phyloP scores from a whole-genome alignment of 2,888 invertebrate species.

The Coenonympha glycerion region DNA sequence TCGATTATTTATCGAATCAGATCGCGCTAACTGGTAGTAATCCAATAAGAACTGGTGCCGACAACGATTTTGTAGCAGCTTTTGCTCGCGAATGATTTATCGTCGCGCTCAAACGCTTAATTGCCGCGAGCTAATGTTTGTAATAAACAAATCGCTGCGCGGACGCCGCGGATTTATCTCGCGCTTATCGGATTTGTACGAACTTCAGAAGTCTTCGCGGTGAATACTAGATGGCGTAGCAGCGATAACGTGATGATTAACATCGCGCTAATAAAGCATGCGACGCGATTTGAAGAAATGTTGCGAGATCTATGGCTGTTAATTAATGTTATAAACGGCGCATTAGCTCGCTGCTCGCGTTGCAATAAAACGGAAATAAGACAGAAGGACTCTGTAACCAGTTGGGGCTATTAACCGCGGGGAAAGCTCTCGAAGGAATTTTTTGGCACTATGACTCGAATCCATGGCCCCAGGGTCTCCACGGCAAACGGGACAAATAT shows the following conservation, averaged over 20 bases:
- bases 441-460: too few species aligned
- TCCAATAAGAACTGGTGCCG: conserved; percentile 29
- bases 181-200: conserved; percentile 2
- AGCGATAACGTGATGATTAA: not conserved
- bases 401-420: too few species aligned
- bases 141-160: conserved; percentile 12
- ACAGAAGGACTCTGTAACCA: too few species aligned
- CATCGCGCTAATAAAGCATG: not conserved
- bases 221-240: not conserved
- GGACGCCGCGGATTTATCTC: conserved; percentile 6
- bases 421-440: too few species aligned
- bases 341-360: too few species aligned
- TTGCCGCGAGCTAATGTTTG: conserved; percentile 13
- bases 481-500: too few species aligned
- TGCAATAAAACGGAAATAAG: too few species aligned
- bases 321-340: too few species aligned
- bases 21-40: conserved; percentile 27
- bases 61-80: conserved; percentile 22
- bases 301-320: not conserved
- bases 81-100: conserved; percentile 29
- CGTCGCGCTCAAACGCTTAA: conserved; percentile 10
- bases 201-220: not conserved
- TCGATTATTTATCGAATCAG: conserved; percentile 20
- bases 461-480: too few species aligned
- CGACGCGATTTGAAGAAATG: not conserved